Conservation (phyloP, 2,888 invertebrate genomes). For the Lepidochrysops patricia region DNA sequence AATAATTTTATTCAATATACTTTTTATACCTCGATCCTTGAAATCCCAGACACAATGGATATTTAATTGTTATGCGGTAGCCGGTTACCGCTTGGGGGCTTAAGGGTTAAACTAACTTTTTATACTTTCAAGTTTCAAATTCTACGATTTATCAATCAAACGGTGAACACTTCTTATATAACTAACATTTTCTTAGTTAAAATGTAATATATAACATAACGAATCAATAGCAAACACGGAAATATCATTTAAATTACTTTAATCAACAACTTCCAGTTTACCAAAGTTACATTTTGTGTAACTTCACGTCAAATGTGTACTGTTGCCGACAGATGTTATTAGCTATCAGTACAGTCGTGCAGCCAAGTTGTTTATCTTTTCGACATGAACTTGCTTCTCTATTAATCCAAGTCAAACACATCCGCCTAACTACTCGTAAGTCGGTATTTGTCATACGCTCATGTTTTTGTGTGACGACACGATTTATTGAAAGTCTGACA, state of each 20-base stretch:
- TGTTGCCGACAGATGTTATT: too few relatives aligned
- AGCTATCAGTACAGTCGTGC: neutral
- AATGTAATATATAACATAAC: too few relatives aligned
- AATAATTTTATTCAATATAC: too few relatives aligned
- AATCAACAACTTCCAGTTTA: neutral
- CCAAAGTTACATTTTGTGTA: neutral
- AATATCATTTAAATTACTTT: neutral
- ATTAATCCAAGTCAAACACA: constrained; percentile 24
- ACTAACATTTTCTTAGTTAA: too few relatives aligned
- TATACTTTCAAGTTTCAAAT: too few relatives aligned
- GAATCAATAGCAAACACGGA: neutral
- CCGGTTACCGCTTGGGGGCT: too few relatives aligned
- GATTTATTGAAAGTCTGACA: neutral
- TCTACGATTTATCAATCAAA: too few relatives aligned
- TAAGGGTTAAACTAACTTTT: too few relatives aligned
- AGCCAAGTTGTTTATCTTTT: neutral
- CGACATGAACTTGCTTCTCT: constrained; percentile 13
- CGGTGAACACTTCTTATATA: too few relatives aligned
- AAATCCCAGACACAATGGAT: too few relatives aligned
- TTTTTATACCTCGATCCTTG: too few relatives aligned
- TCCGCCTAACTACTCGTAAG: neutral
- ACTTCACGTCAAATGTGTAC: neutral
- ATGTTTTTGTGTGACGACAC: neutral
- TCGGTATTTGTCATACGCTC: neutral
- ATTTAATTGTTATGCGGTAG: too few relatives aligned